Evolutionary conservation across 1,140 invertebrate genomes (phyloP).

Genomic region (Philopotamus ludificatus): DNA sequence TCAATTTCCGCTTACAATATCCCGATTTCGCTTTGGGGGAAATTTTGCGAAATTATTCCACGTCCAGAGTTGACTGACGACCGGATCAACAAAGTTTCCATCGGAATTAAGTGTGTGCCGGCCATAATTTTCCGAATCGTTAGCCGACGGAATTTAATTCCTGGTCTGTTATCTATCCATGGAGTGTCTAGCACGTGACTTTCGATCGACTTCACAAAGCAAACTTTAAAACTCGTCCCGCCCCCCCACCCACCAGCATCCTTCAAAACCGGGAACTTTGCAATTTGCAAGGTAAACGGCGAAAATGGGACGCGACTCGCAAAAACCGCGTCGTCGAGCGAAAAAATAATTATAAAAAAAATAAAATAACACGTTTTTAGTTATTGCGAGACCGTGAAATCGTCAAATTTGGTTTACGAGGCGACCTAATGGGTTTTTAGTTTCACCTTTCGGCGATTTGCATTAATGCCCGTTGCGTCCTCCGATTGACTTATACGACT

Average conservation of each 20-base stretch:
- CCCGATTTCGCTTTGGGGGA: too few species aligned
- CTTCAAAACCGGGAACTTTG: neutral
- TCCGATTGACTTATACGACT: neutral
- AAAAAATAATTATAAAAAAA: too few species aligned
- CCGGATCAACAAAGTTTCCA: neutral
- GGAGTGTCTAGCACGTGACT: slow-evolving; percentile 13
- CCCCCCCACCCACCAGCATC: neutral
- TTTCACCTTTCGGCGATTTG: neutral
- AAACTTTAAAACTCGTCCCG: slow-evolving; percentile 14
- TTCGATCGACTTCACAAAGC: slow-evolving; percentile 14
- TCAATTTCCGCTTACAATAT: too few species aligned
- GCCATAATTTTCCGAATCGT: slow-evolving; percentile 14
- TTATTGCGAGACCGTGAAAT: neutral
- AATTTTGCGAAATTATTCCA: too few species aligned
- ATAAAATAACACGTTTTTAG: too few species aligned
- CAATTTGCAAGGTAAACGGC: neutral
- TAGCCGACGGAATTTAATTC: slow-evolving; percentile 9
- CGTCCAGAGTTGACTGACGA: neutral
- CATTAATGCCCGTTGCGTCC: neutral
- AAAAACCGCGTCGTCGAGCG: too few species aligned
- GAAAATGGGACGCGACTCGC: neutral
- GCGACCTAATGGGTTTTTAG: neutral
- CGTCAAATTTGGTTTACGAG: neutral
- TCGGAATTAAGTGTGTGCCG: neutral
- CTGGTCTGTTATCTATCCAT: slow-evolving; percentile 4